These are phyloP conservation scores for Tinea trinotella DNA, from an alignment of 2,888 invertebrate genomes.

Conservation along the genomic window DNA sequence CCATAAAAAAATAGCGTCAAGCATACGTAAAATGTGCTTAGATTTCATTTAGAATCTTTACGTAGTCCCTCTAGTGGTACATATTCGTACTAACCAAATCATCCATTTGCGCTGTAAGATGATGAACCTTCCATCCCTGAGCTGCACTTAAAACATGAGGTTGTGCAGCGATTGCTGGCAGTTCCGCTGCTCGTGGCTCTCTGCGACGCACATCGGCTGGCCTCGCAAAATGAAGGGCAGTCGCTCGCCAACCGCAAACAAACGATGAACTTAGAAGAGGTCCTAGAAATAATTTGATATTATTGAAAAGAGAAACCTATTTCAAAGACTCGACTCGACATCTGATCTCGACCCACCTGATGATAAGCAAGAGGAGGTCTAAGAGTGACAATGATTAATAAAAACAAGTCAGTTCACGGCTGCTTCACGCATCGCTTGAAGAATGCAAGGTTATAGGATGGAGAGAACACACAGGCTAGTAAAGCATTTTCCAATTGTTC, in stretches of 20 bases:
- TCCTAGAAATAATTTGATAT: slow-evolving; percentile 35
- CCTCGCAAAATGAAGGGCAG: slow-evolving; percentile 61
- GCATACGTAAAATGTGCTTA: no score
- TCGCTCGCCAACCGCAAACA: slow-evolving; percentile 66
- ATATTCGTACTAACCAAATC: slow-evolving; percentile 83
- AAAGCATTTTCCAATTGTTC: no score
- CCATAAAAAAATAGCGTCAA: no score
- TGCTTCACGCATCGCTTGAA: no score
- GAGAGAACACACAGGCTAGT: no score
- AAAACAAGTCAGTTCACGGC: no score
- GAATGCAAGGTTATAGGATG: no score
- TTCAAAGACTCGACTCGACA: not conserved
- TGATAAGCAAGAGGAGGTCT: no score
- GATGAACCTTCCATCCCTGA: slow-evolving; percentile 96
- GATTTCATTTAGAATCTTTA: no score
- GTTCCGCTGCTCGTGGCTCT: slow-evolving; percentile 81
- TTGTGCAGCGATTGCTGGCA: slow-evolving; percentile 92
- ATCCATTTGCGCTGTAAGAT: slow-evolving; percentile 93
- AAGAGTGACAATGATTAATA: no score
- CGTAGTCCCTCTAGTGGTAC: no score
- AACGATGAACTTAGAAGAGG: slow-evolving; percentile 53
- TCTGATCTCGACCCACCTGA: no score
- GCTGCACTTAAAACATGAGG: slow-evolving; percentile 88
- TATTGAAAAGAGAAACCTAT: not conserved
- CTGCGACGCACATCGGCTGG: slow-evolving; percentile 88